Conservation (phyloP, 2,113 vertebrate species). For the Dasyornis broadbenti region DNA sequence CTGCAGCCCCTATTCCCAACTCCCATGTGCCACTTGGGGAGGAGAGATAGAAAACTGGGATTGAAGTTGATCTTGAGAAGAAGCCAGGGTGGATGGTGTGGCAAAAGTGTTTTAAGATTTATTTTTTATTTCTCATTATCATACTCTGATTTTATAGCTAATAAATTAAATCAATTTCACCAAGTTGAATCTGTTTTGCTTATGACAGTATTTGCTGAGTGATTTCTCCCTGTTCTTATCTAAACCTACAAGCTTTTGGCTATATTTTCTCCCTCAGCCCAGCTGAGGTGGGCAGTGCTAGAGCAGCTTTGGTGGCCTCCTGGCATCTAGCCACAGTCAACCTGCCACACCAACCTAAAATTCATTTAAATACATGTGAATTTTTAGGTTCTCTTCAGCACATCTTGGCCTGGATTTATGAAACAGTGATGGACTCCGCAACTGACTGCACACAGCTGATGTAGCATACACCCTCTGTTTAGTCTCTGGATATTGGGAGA, state of each 20-base stretch:
- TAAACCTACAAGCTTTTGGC: accelerated
- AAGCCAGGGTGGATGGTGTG: not conserved
- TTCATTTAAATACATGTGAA: not conserved
- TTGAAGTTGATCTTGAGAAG: not conserved
- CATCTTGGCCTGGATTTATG: not conserved
- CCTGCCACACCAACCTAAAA: not conserved
- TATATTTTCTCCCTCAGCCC: not conserved
- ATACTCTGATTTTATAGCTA: not conserved
- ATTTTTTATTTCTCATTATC: not conserved
- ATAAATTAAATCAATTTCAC: not conserved
- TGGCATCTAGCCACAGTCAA: not conserved
- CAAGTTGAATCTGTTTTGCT: not conserved
- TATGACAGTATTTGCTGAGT: not conserved
- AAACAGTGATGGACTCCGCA: not conserved
- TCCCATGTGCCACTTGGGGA: not conserved
- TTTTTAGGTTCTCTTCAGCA: not conserved
- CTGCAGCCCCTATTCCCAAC: not conserved
- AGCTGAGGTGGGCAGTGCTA: not conserved
- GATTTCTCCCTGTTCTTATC: not conserved
- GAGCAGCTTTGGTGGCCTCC: not conserved
- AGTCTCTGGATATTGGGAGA: not conserved
- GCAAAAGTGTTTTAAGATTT: not conserved
- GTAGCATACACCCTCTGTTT: not conserved
- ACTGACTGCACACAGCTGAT: not conserved
- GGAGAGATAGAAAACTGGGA: not conserved